phyloP scores from a whole-genome alignment of 2,797 vertebrate genomes.

The Tiaroga cobitis region DNA sequence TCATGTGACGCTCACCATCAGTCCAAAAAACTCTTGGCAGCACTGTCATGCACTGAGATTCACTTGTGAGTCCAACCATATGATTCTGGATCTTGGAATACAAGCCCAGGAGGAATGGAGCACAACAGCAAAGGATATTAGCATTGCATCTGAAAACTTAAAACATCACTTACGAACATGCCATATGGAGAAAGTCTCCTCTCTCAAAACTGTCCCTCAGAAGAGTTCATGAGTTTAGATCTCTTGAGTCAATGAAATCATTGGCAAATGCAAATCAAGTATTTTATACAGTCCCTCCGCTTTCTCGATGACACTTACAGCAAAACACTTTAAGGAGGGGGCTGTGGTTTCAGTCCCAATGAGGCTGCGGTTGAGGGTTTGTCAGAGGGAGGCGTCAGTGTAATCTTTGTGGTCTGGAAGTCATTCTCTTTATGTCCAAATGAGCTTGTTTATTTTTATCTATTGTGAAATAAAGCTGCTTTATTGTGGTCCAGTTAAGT shows the following conservation, averaged over 20 bases:
- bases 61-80: slow-evolving; percentile 1
- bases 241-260: slow-evolving; percentile 11
- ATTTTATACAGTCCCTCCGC: neutral
- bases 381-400: slow-evolving; percentile 34
- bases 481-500: slow-evolving; percentile 34
- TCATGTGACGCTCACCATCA: slow-evolving; percentile 33
- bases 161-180: slow-evolving; percentile 36
- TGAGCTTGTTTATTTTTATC: slow-evolving; percentile 48
- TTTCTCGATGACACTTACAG: neutral
- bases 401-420: slow-evolving; percentile 42
- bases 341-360: slow-evolving; percentile 6
- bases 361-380: slow-evolving; percentile 20
- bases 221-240: slow-evolving; percentile 5
- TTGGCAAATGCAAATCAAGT: slow-evolving; percentile 11
- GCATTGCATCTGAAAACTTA: slow-evolving; percentile 1
- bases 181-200: slow-evolving; percentile 20
- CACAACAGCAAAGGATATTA: slow-evolving; percentile 4
- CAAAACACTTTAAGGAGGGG: slow-evolving; percentile 3
- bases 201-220: slow-evolving; percentile 12
- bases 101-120: slow-evolving; percentile 19
- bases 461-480: slow-evolving; percentile 45
- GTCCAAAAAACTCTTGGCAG: slow-evolving; percentile 40
- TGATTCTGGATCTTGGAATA: slow-evolving; percentile 31
- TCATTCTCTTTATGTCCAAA: slow-evolving; percentile 37
- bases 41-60: slow-evolving; percentile 12